Conservation (phyloP, 2,113 vertebrate species). For the Cyphomyrus plagiostoma region DNA sequence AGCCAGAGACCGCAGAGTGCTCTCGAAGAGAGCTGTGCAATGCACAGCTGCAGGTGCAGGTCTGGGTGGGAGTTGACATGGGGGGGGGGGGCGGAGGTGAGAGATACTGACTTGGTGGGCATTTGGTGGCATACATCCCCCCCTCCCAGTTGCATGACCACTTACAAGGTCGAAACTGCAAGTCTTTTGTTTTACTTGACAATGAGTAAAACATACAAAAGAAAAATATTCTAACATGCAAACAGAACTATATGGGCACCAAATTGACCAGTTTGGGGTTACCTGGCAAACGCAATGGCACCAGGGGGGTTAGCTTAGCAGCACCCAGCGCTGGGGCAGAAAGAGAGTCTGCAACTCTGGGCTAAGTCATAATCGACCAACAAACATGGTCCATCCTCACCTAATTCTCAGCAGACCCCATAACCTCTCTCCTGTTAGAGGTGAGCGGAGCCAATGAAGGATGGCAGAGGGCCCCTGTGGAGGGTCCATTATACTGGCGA, state of each 20-base stretch:
- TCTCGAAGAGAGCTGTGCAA: slow-evolving; percentile 11
- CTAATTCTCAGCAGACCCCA: not conserved
- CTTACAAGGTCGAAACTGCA: not conserved
- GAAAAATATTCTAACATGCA: not conserved
- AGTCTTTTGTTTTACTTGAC: not conserved
- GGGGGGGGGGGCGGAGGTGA: not conserved
- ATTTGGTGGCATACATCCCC: not conserved
- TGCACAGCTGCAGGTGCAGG: slow-evolving; percentile 22
- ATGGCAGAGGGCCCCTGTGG: not conserved
- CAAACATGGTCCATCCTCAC: not conserved
- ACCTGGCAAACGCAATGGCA: not conserved
- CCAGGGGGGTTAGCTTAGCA: not conserved
- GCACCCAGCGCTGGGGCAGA: not conserved
- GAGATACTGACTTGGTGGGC: not conserved
- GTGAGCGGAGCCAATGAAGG: not conserved
- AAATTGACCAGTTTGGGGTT: not conserved
- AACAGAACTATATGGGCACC: not conserved
- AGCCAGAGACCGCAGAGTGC: slow-evolving; percentile 24
- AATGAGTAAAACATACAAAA: not conserved
- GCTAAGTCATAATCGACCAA: not conserved
- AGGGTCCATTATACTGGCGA: not conserved
- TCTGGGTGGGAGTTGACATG: not conserved
- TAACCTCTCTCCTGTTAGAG: not conserved
- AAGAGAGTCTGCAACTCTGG: not conserved
- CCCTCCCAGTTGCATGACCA: not conserved